Conservation (phyloP, 2,113 vertebrate species). For the Gopherus evgoodei region DNA sequence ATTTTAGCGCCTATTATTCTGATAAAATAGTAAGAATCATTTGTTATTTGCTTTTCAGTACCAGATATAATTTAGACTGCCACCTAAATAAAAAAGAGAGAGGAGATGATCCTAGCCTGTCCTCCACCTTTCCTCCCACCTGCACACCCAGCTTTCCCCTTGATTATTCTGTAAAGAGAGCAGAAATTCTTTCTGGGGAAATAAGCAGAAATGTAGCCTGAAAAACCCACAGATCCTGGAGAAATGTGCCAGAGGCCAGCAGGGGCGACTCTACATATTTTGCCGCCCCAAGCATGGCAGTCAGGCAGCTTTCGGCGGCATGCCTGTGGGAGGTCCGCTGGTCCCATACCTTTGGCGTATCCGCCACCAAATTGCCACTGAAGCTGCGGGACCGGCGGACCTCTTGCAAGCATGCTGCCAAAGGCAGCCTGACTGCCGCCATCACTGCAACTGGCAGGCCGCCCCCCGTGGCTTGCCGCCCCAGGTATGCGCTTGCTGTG, state of each 20-base stretch:
- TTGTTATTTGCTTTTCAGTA: not conserved
- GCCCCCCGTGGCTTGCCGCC: too few species aligned
- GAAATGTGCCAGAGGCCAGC: not conserved
- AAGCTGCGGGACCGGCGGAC: too few species aligned
- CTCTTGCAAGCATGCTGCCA: too few species aligned
- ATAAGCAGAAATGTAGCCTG: not conserved
- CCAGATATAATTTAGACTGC: not conserved
- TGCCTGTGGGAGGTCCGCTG: too few species aligned
- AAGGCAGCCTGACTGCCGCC: too few species aligned
- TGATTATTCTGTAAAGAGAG: not conserved
- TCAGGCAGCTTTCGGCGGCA: too few species aligned
- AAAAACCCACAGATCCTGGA: not conserved
- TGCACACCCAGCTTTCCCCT: not conserved
- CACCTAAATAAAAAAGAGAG: not conserved
- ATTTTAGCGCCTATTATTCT: not conserved
- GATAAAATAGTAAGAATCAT: not conserved
- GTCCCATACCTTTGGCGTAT: too few species aligned
- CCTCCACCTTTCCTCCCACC: not conserved
- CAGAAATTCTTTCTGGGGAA: not conserved
- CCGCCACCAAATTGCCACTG: too few species aligned
- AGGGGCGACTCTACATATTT: too few species aligned
- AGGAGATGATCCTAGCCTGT: not conserved
- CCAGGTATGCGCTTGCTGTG: too few species aligned
- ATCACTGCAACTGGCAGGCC: too few species aligned
- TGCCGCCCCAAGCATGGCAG: too few species aligned